Percentiles rank a stretch among this genome's conserved stretches.
These are phyloP conservation scores for Chouioia cunea DNA, from an alignment of 2,888 invertebrate genomes.

Conservation along the genomic window DNA sequence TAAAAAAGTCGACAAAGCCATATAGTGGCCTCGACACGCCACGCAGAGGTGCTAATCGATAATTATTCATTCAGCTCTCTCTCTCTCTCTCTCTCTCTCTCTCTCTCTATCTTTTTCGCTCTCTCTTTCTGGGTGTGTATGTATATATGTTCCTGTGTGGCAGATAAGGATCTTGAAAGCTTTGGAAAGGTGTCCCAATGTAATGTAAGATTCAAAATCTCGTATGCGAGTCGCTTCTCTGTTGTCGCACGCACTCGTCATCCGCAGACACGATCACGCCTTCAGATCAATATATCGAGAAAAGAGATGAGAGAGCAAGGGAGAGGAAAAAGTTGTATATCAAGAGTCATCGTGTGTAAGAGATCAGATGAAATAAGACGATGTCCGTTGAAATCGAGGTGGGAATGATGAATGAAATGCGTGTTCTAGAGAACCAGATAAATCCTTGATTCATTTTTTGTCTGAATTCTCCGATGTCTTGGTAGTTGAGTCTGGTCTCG, in stretches of 20 bases:
- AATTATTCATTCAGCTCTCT: conserved; percentile 61
- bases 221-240: conserved; percentile 38
- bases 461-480: no score
- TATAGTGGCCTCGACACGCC: conserved; percentile 28
- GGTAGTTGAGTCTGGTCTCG: no score
- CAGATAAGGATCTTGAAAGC: conserved; percentile 45
- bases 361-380: no score
- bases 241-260: conserved; percentile 7
- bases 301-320: neutral
- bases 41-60: conserved; percentile 60
- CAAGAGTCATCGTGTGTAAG: no score
- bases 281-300: neutral
- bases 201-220: conserved; percentile 52
- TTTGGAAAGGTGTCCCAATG: conserved; percentile 6
- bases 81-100: conserved; percentile 1
- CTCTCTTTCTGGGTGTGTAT: conserved; percentile 13
- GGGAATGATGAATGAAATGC: conserved; percentile 32
- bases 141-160: neutral
- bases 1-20: conserved; percentile 16
- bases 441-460: no score
- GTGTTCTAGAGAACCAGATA: neutral
- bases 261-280: neutral
- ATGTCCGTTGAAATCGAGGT: neutral
- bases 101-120: neutral
- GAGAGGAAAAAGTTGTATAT: conserved; percentile 9